A percentile compares a stretch with the other conserved stretches of the same genome.
These are phyloP conservation scores for Eupithecia subumbrata DNA, from an alignment of 2,888 invertebrate species.

Conservation along the genomic window DNA sequence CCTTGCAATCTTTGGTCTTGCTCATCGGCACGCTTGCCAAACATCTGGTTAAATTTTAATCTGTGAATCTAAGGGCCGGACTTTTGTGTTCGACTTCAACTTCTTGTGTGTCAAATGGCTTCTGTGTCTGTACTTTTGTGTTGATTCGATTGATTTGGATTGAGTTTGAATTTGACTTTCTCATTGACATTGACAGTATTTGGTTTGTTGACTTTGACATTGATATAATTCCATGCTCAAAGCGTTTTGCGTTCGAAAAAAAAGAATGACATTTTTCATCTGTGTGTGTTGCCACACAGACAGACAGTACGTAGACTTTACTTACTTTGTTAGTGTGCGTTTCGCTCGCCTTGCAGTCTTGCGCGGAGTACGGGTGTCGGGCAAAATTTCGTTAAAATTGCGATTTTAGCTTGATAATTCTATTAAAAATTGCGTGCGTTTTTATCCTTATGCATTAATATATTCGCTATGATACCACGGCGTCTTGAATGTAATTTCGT, in stretches of 20 bases:
- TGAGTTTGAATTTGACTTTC: too few species aligned
- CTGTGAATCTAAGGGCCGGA: too few species aligned
- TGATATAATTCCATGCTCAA: neutral
- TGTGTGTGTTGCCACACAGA: too few species aligned
- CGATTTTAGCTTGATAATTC: slow-evolving; percentile 50
- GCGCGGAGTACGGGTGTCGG: slow-evolving; percentile 61
- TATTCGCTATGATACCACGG: slow-evolving; percentile 31
- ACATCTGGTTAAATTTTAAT: too few species aligned
- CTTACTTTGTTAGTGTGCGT: slow-evolving; percentile 7
- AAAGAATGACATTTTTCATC: neutral
- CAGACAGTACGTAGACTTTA: neutral
- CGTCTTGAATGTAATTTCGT: slow-evolving; percentile 51
- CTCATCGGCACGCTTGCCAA: too few species aligned
- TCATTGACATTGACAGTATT: neutral
- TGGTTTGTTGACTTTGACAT: neutral
- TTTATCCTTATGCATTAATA: slow-evolving; percentile 35
- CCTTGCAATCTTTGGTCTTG: too few species aligned
- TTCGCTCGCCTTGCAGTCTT: slow-evolving; percentile 7
- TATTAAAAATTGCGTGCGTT: slow-evolving; percentile 44
- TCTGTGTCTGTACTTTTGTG: neutral
- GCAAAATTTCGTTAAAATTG: slow-evolving; percentile 51
- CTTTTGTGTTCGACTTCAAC: too few species aligned
- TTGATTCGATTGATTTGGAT: neutral
- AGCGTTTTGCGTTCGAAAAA: neutral
- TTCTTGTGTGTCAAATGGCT: too few species aligned